phyloP scores from a whole-genome alignment of 2,113 vertebrate genomes.

The Xiphophorus maculatus region DNA sequence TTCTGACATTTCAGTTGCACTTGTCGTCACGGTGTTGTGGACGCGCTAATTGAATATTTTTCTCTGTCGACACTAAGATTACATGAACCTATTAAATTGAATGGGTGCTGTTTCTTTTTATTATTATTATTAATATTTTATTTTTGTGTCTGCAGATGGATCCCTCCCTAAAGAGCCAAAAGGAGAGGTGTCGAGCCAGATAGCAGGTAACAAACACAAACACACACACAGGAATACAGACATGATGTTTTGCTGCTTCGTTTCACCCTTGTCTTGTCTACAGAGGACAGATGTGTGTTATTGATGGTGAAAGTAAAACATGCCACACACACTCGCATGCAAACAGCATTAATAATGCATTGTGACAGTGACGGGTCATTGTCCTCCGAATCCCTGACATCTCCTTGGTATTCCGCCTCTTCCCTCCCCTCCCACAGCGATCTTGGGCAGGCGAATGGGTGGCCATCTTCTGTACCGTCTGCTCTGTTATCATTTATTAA shows the following conservation, averaged over 20 bases:
- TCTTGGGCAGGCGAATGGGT: constrained; percentile 14
- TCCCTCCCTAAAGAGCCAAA: constrained; percentile 75
- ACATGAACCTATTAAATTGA: background rate
- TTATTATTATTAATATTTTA: background rate
- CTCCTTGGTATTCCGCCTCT: constrained; percentile 4
- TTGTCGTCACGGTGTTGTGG: background rate
- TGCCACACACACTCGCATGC: background rate
- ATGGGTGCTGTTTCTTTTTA: background rate
- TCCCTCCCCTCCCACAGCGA: background rate
- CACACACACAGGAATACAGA: background rate
- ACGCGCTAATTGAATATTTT: background rate
- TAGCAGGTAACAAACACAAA: constrained; percentile 64
- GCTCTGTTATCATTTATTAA: constrained; percentile 22
- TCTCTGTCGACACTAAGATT: background rate
- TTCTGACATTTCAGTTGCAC: background rate
- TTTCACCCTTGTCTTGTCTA: background rate
- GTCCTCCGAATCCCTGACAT: constrained; percentile 36
- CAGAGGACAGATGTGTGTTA: background rate
- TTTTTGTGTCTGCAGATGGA: constrained; percentile 62
- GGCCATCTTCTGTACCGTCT: constrained; percentile 14
- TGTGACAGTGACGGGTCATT: constrained; percentile 22
- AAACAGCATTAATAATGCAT: constrained; percentile 36
- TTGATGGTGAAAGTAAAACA: background rate
- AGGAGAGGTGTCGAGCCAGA: constrained; percentile 75
- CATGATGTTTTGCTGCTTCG: background rate